phyloP scores from a whole-genome alignment of 2,797 vertebrate species.

The Anguilla megastoma region DNA sequence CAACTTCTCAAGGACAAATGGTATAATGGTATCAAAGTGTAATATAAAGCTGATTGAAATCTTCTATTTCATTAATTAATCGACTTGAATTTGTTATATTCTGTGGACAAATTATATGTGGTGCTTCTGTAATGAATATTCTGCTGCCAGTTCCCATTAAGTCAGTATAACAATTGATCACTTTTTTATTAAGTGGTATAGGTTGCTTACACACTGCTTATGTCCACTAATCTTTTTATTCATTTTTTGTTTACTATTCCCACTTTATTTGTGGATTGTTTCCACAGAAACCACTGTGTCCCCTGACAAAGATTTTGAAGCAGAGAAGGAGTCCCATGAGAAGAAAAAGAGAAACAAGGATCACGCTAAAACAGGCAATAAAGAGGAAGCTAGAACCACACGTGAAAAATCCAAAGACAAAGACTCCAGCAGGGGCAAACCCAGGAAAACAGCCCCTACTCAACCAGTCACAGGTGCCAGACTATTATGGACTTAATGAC shows the following conservation, averaged over 20 bases:
- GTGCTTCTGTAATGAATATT: not conserved
- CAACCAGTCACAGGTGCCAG: conserved; percentile 65
- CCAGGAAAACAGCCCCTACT: conserved; percentile 54
- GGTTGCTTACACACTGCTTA: not conserved
- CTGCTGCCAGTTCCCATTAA: not conserved
- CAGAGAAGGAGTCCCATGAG: conserved; percentile 60
- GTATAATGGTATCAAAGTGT: not conserved
- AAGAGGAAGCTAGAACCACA: conserved; percentile 59
- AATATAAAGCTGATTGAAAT: not conserved
- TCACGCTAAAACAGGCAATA: conserved; percentile 53
- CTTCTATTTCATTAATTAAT: not conserved
- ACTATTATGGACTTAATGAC: conserved; percentile 6
- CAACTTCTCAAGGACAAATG: not conserved
- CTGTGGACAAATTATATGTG: not conserved
- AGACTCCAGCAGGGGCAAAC: conserved; percentile 46
- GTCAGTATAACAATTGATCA: not conserved
- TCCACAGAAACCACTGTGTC: conserved; percentile 4
- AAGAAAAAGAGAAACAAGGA: conserved; percentile 68
- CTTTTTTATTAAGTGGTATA: not conserved
- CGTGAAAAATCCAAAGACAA: conserved; percentile 52
- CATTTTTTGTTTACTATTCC: not conserved
- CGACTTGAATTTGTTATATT: not conserved
- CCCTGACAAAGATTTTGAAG: conserved; percentile 43
- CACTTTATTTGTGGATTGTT: not conserved
- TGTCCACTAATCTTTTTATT: not conserved